Conservation (phyloP, 2,797 vertebrate species). For the Rhinichthys osculus region DNA sequence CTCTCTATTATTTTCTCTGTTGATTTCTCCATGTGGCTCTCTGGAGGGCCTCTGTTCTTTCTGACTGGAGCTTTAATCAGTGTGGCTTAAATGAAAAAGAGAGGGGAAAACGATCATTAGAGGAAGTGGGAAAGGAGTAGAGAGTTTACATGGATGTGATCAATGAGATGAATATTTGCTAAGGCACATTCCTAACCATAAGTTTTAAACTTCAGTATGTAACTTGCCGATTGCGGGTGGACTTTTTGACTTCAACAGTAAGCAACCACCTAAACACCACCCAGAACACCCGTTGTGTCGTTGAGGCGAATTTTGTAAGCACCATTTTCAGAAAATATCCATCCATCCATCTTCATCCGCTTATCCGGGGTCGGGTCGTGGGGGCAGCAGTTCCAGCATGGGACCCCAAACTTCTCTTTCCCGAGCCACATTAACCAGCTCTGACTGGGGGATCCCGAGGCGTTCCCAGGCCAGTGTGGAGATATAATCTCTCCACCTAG, state of each 20-base stretch:
- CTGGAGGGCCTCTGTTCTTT: slow-evolving; percentile 30
- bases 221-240: background rate
- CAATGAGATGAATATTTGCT: background rate
- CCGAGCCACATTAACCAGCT: too few species aligned
- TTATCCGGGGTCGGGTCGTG: too few species aligned
- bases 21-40: slow-evolving; percentile 23
- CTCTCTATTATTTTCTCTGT: slow-evolving; percentile 15
- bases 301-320: background rate
- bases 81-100: background rate
- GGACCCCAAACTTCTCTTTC: too few species aligned
- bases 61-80: background rate
- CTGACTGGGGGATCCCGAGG: too few species aligned
- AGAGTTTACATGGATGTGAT: background rate
- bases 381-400: too few species aligned
- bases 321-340: background rate
- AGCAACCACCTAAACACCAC: background rate
- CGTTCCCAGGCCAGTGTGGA: too few species aligned
- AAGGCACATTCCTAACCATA: background rate
- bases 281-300: background rate
- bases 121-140: slow-evolving; percentile 10
- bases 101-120: background rate
- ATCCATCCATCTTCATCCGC: too few species aligned
- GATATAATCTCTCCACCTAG: too few species aligned
- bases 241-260: background rate
- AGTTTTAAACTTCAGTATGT: background rate